Evolutionary conservation across 2,797 vertebrate species (phyloP).

Genomic region (Tapirus indicus): DNA sequence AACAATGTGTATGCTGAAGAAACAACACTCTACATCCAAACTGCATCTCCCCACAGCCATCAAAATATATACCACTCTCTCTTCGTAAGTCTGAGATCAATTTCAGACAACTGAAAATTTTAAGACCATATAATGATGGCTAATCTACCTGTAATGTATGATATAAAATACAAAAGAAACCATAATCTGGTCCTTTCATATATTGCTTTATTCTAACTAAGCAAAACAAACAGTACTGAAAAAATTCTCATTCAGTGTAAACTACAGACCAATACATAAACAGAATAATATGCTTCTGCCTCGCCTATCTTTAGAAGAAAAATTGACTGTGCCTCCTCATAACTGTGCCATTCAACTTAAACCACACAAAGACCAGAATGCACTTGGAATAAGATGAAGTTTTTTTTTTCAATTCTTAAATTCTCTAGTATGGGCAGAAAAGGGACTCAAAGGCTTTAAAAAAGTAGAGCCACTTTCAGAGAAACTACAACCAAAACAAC

Average conservation of each 20-base stretch:
- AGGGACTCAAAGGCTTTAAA: not conserved
- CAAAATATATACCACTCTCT: conserved; percentile 3
- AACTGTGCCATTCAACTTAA: conserved; percentile 32
- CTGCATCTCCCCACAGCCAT: not conserved
- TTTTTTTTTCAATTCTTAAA: conserved; percentile 23
- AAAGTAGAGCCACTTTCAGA: conserved; percentile 32
- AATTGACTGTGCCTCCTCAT: not conserved
- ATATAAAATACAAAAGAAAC: conserved; percentile 22
- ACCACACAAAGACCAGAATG: not conserved
- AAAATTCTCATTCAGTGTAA: conserved; percentile 26
- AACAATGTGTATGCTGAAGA: conserved; percentile 2
- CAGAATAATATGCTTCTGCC: not conserved
- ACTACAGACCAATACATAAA: conserved; percentile 43
- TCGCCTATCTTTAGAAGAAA: conserved; percentile 3
- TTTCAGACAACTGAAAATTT: conserved; percentile 58
- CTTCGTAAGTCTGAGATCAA: conserved; percentile 34
- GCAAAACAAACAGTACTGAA: conserved; percentile 41
- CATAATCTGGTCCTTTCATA: conserved; percentile 21
- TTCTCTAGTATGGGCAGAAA: not conserved
- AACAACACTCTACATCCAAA: conserved; percentile 31
- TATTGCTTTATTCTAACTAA: conserved; percentile 50
- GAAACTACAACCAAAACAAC: conserved; percentile 17
- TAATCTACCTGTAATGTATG: not conserved
- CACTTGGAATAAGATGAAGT: not conserved
- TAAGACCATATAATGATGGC: conserved; percentile 25